Evolutionary conservation across 2,797 vertebrate genomes (phyloP), one percentile per base, ranked within the genome.

Genomic region (Eutrigla gurnardus): DNA sequence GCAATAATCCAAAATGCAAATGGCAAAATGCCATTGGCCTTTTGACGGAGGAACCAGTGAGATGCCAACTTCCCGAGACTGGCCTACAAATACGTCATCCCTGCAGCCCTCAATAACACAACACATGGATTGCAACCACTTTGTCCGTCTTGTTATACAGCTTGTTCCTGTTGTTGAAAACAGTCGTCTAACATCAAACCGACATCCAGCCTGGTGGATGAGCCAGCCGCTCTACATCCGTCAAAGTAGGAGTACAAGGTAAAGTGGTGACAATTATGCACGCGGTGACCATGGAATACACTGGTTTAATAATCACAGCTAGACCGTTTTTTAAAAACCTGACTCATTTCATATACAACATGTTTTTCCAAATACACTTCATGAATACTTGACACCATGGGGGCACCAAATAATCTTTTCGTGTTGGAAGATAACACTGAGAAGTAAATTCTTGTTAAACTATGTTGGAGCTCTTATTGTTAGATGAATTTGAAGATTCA

Each of bases 231-330:
- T 81, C 57, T 4, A 35, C 43, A 72, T 65, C 73, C 58, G 46
- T 76, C 45, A 65, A 52, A 71, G 55, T 40, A 50, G 18, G 18
- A 70, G 55, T 42, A 13, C 50, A 81, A 78, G 78, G 69, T 72
- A 60, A 82, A 85, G 81, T 79, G 80, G 78, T 3, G 47, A 84
- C 53, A 72, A 78, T 69, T 74, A 75, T 80, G 47, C 60, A 54
- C 55, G 49, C 54, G 52, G 33, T 68, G 77, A 69, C 82, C 75
- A 64, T 87, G 77, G 62, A 72, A 40, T 18, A 72, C 47, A 67
- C 17, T 17, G 11, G 52, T 61, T 75, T 64, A 78, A 17, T 72
- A 62, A 71, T 12, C 40, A 45, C 66, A 63, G 52, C 54, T 17
- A 13, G 11, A 64, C 61, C 15, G 25, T 25, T 25, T 25, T 25